Base-by-base conservation (phyloP, 2,797 vertebrate genomes). In the Siniperca scherzeri region DNA sequence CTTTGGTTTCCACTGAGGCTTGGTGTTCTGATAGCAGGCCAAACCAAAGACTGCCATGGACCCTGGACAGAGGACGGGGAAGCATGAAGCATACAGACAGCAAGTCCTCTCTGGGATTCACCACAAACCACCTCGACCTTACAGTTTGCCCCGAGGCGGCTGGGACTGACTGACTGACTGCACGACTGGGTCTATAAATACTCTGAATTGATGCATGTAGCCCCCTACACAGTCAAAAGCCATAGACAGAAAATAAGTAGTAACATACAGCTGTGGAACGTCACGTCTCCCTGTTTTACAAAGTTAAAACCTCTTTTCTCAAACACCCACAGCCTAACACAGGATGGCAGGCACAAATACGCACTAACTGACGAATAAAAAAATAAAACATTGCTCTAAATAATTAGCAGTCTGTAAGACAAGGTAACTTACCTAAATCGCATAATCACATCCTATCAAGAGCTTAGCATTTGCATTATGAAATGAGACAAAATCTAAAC, bases 1-100 rank as follows among this genome's bases (percentile, higher is more conserved):
- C 78, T 82, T 42, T 74, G 71, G 85, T 92, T 93, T 93, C 90
- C 85, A 91, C 74, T 86, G 53, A 87, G 71, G 80, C 72, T 76
- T 68, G 74, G 56, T 52, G 73, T 62, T 71, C 61, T 83, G 83
- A 84, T 48, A 75, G 25, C 38, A 17, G 55, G 78, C 93, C 91
- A 91, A 93, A 88, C 88, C 84, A 82, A 81, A 84, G 67, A 67
- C 81, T 82, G 73, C 77, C 78, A 48, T 19, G 70, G 77, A 70
- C 70, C 70, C 50, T 6, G 59, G 83, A 75, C 9, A 65, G 65
- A 84, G 74, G 67, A 83, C 17, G 0, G 59, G 86, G 79, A 74
- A 69, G 74, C 48, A 78, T 64, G 67, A 83, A 77, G 77, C 50
- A 57, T 3, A 67, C 75, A 84, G 84, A 82, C 68, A 82, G 73